A percentile compares a stretch with the other conserved stretches of the same genome.
Evolutionary conservation across 2,888 invertebrate species (phyloP).

Genomic region (Lasioglossum lativentre): DNA sequence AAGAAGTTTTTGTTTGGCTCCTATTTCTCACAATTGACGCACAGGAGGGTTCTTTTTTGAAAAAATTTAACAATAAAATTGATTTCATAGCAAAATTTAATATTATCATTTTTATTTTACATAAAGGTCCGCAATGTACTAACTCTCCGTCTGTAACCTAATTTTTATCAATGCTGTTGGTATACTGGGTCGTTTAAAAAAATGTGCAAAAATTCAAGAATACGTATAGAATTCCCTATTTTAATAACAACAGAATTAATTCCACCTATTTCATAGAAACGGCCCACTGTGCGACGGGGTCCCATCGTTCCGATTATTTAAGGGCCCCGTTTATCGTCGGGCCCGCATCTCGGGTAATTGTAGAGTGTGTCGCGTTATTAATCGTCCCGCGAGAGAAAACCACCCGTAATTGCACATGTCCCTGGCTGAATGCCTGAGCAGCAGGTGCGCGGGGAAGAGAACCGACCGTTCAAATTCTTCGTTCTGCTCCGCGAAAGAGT

Average conservation of each 20-base stretch:
- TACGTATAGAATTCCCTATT: background rate
- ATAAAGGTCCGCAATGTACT: too few relatives aligned
- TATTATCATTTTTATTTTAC: too few relatives aligned
- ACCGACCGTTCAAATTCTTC: conserved; percentile 51
- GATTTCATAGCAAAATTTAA: too few relatives aligned
- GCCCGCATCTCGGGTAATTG: conserved; percentile 27
- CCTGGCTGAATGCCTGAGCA: conserved; percentile 45
- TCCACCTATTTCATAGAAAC: background rate
- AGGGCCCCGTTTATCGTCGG: conserved; percentile 23
- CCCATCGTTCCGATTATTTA: conserved; percentile 23
- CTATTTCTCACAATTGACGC: too few relatives aligned
- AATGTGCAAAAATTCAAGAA: background rate
- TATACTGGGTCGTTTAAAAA: too few relatives aligned
- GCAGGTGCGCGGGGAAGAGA: conserved; percentile 51
- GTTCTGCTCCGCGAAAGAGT: conserved; percentile 50
- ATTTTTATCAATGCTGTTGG: too few relatives aligned
- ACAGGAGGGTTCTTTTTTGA: too few relatives aligned
- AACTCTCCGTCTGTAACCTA: too few relatives aligned
- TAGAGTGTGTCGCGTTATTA: conserved; percentile 50
- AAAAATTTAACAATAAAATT: too few relatives aligned
- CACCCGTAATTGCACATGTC: conserved; percentile 53
- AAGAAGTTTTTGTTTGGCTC: too few relatives aligned
- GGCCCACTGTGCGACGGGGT: background rate
- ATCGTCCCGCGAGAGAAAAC: conserved; percentile 49
- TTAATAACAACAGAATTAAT: background rate